Conservation (phyloP, 2,113 vertebrate species). For the Crotophaga sulcirostris region DNA sequence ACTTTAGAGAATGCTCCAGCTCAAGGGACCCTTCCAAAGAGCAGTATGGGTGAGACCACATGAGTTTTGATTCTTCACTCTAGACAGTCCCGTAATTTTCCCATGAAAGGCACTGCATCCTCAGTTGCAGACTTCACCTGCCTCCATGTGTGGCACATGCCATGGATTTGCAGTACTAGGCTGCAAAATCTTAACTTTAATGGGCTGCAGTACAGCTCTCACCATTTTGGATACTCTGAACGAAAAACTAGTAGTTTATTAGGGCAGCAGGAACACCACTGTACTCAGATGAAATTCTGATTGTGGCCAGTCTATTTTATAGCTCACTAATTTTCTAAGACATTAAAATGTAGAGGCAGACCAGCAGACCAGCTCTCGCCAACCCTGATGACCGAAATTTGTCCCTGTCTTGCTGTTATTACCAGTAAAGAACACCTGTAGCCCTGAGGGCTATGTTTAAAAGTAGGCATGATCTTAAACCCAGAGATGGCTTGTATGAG, state of each 20-base stretch:
- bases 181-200: not conserved
- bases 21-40: not conserved
- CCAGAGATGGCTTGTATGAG: not conserved
- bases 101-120: not conserved
- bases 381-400: not conserved
- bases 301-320: not conserved
- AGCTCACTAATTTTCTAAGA: not conserved
- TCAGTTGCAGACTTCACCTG: not conserved
- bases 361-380: not conserved
- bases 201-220: not conserved
- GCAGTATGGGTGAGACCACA: rapidly evolving
- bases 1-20: rapidly evolving
- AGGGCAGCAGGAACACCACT: not conserved
- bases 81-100: not conserved
- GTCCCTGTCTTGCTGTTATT: not conserved
- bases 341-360: not conserved
- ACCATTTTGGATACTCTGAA: not conserved
- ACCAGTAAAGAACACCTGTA: not conserved
- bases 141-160: rapidly evolving
- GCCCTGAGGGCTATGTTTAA: not conserved
- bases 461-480: not conserved
- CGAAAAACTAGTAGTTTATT: not conserved
- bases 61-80: not conserved
- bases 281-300: not conserved
- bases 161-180: not conserved